These are phyloP conservation scores for Chamaetylas fuelleborni DNA, from an alignment of 2,113 vertebrate species.

Conservation along the genomic window DNA sequence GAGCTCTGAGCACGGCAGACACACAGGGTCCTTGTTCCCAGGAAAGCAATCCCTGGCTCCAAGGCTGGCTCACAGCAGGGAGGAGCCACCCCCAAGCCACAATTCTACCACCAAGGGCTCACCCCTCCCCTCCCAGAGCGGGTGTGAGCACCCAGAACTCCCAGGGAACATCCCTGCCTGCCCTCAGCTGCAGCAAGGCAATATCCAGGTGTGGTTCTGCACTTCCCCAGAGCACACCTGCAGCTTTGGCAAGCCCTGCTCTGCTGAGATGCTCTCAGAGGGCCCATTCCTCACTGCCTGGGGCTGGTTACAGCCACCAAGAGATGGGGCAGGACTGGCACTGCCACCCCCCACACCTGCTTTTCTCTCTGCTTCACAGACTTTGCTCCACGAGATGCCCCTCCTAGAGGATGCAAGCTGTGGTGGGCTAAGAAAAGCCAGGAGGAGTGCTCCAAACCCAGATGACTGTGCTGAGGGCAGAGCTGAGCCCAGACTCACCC, in stretches of 20 bases:
- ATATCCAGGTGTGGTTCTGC: background rate
- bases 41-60: background rate
- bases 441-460: accelerated
- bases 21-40: accelerated
- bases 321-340: background rate
- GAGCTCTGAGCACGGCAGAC: background rate
- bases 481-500: slow-evolving; percentile 77
- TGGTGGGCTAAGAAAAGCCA: background rate
- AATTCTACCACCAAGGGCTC: accelerated
- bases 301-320: accelerated
- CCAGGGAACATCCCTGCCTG: background rate
- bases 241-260: background rate
- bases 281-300: background rate
- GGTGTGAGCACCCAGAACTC: background rate
- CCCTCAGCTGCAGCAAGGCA: background rate
- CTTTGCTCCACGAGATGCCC: background rate
- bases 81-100: background rate
- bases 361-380: background rate
- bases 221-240: background rate
- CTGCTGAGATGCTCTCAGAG: background rate
- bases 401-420: background rate
- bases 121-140: background rate
- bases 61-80: background rate
- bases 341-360: background rate
- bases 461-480: accelerated